Base-by-base conservation (phyloP, 2,113 vertebrate species). In the Brachypodius melanocephalos region DNA sequence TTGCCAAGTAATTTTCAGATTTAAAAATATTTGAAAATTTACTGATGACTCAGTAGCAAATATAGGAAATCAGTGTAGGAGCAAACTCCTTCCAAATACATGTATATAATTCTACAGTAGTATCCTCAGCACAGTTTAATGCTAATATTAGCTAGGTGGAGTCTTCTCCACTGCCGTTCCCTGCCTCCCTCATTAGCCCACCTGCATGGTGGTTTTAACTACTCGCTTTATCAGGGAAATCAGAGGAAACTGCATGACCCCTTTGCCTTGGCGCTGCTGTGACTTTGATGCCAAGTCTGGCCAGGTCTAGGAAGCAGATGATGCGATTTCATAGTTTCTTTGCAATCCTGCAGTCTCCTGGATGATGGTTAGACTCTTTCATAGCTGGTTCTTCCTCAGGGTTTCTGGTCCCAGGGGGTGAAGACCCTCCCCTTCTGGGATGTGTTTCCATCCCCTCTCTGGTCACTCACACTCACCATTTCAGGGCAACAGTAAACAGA, bases 151-250 rank as follows among this genome's bases (percentile, higher is more conserved):
- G 14, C 28, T 22, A 29, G 45, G 29, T 25, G 40, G 40, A 77
- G 32, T 45, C 4, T 6, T 6, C 12, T 7, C 25, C 0, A 1
- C 3, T 40, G 29, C 24, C 36, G 45, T 17, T 11, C 9, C 11
- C 16, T 2, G 0, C 42, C 38, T 67, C 6, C 14, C 16, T 25
- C 13, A 13, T 22, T 17, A 13, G 15, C 14, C 10, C 34, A 38
- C 24, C n/a, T 43, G 10, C 2, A 3, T 20, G 51, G 18, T 8
- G 25, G 19, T 10, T 69, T 83, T 43, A 32, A 9, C 52, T 42
- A 20, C 32, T 61, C 2, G 0, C 46, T 71, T 66, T 52, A 11
- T 36, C 10, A 34, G 36, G 19, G 36, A 61, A 85, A 78, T 25
- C 22, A 36, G 32, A 81, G 3, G 40, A 77, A 74, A 17, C 19